phyloP scores from a whole-genome alignment of 2,113 vertebrate genomes.

The Actenoides hombroni region DNA sequence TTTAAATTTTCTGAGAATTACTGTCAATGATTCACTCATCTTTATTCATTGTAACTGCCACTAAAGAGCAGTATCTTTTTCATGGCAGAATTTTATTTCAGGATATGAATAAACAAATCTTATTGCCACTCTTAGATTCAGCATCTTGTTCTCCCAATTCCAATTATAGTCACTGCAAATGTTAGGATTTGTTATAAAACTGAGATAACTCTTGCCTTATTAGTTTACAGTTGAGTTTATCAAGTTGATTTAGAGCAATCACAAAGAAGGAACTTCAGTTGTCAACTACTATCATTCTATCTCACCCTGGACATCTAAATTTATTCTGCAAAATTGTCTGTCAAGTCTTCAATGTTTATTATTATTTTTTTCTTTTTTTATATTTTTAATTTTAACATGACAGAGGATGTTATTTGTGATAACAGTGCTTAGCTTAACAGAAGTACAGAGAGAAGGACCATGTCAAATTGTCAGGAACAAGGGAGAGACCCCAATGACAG shows the following conservation, averaged over 20 bases:
- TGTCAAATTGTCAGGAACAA: neutral
- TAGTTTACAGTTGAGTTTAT: conserved; percentile 1
- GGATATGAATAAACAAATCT: neutral
- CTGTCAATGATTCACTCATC: neutral
- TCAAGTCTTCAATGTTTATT: neutral
- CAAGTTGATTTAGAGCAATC: neutral
- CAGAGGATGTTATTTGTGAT: neutral
- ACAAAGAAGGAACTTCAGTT: neutral
- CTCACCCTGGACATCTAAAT: neutral
- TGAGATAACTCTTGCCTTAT: neutral
- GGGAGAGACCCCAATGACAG: neutral
- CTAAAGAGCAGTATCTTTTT: neutral
- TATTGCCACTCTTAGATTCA: neutral
- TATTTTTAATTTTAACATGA: neutral
- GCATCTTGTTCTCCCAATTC: neutral
- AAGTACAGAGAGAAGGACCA: neutral
- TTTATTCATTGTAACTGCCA: neutral
- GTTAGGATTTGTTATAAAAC: conserved; percentile 2
- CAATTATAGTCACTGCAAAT: neutral
- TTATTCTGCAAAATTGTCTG: conserved; percentile 1
- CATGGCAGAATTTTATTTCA: neutral
- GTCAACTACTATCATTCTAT: neutral
- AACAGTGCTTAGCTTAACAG: neutral
- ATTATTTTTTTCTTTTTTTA: neutral
- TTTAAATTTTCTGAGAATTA: neutral